Evolutionary conservation across 2,113 vertebrate genomes (phyloP), one percentile per base, ranked within the genome.

Genomic region (Charadrius vociferus): DNA sequence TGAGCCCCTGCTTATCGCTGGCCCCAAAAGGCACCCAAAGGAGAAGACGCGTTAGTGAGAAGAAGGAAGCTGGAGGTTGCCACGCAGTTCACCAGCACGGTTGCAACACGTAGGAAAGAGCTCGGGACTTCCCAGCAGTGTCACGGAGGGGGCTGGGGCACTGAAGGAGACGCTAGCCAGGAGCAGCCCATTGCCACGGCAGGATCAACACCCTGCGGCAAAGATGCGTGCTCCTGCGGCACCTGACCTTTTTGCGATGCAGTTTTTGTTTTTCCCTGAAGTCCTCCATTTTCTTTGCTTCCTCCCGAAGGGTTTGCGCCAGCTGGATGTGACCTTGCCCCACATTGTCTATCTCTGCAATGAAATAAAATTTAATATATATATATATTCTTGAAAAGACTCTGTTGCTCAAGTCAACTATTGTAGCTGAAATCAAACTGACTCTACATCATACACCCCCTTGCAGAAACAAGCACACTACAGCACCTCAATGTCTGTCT

Each of bases 221-320:
- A 63, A 89, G 34, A 19, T 2, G 1, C 0, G 0, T 10, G n/a
- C 5, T 41, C 34, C 59, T 0, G 0, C 6, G 5, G 24, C 1
- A 1, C 26, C 93, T 24, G 49, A 99, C 99, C 99, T 98, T 99
- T 62, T 99, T 99, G 70, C 98, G 97, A 21, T 98, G 97, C 36
- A 99, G 98, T 86, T 99, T 99, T 87, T 99, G 99, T 86, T 98
- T 99, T 95, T 99, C 99, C 95, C 98, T 98, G 97, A 99, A 99
- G 20, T 99, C 99, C 58, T 99, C 99, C 97, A 99, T 98, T 92
- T 98, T 99, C 92, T 98, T 99, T 15, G 98, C 99, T 91, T 99
- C 99, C 23, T 99, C 99, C 59, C 98, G 98, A 81, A 99, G 97
- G 26, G 94, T 98, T 74, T 99, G 99, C 0, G 99, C 99, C 91